Base-by-base conservation (phyloP, 2,888 invertebrate species). In the Cyrtodaria siliqua region DNA sequence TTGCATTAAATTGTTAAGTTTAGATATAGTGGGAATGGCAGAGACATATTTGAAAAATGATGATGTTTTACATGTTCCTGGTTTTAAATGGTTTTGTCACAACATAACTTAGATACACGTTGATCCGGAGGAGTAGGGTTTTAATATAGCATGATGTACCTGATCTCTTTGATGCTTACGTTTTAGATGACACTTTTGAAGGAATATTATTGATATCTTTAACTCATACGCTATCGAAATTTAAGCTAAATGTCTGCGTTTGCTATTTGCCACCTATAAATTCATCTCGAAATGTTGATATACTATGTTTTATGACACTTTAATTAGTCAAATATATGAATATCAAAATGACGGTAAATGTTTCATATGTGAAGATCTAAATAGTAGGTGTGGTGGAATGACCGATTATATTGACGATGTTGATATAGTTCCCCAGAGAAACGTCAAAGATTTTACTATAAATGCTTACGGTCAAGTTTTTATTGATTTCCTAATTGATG, bases 361-460 rank as follows among this genome's bases (percentile, higher is more conserved):
- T 24, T 62, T 24, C 55, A 52, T 71, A 18, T 68, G 68, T 56
- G 77, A 69, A 1, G 72, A 73, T 47, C 69, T 72, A 24, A 77
- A 77, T 56, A 61, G 68, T 23, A 50, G 77, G 55, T 63, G 60
- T 27, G 69, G 61, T 24, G 56, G 69, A 56, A 4, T 29, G 16
- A 61, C 69, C 26, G 78, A 78, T 72, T 78, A 52, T 55, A 78
- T 78, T 40, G 12, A 24, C 14, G 78, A 69, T 3, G 56, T 78
- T 12, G 78, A 78, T 47, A 20, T 29, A 14, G 14, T 78, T 52
- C 12, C 26, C 9, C 38, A 60, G 14, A 38, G 72, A 9, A 29
- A 78, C n/a, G 29, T 72, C 44, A 27, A 73, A 38, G 78, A 78
- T 61, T 78, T 69, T 66, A 66, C 9, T 42, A 6, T 16, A 9